Percentiles rank a stretch among this genome's conserved stretches.
phyloP scores from a whole-genome alignment of 2,888 invertebrate species.

The Drosophila anomelani region DNA sequence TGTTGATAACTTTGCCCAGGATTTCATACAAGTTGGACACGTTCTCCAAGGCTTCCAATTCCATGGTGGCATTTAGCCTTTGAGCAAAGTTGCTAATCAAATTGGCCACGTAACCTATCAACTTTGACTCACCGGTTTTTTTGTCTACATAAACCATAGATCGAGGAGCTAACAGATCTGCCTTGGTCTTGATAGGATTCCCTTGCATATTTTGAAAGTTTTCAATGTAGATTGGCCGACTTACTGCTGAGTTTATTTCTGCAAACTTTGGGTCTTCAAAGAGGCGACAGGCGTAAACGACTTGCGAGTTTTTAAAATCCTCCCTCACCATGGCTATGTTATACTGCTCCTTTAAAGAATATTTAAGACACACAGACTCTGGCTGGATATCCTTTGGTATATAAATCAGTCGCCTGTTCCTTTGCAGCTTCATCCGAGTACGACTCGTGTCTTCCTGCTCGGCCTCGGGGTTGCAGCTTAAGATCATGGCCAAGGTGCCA shows the following conservation, averaged over 20 bases:
- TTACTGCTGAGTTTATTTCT: background rate
- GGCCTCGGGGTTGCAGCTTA: constrained; percentile 12
- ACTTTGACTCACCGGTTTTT: constrained; percentile 14
- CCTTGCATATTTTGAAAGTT: constrained; percentile 61
- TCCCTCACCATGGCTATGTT: constrained; percentile 54
- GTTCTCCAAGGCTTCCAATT: rapidly evolving
- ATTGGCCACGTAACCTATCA: constrained; percentile 55
- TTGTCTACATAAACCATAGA: constrained; percentile 53
- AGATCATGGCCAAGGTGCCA: constrained; percentile 21
- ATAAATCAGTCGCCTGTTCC: constrained; percentile 45
- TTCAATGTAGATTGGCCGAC: constrained; percentile 47
- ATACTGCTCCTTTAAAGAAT: constrained; percentile 47
- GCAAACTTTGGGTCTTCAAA: constrained; percentile 22
- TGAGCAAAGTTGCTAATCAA: constrained; percentile 54
- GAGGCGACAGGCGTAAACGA: constrained; percentile 52
- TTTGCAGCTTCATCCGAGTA: constrained; percentile 27
- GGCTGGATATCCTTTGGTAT: background rate
- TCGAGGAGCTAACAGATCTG: constrained; percentile 57
- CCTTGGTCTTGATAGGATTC: constrained; percentile 21
- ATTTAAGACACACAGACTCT: constrained; percentile 29
- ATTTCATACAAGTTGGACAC: background rate
- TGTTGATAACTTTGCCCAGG: rapidly evolving
- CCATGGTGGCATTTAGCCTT: constrained; percentile 60
- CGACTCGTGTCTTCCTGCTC: constrained; percentile 16
- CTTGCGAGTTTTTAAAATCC: background rate